Base-by-base conservation (phyloP, 1,140 invertebrate genomes). In the Drosophila ficusphila region DNA sequence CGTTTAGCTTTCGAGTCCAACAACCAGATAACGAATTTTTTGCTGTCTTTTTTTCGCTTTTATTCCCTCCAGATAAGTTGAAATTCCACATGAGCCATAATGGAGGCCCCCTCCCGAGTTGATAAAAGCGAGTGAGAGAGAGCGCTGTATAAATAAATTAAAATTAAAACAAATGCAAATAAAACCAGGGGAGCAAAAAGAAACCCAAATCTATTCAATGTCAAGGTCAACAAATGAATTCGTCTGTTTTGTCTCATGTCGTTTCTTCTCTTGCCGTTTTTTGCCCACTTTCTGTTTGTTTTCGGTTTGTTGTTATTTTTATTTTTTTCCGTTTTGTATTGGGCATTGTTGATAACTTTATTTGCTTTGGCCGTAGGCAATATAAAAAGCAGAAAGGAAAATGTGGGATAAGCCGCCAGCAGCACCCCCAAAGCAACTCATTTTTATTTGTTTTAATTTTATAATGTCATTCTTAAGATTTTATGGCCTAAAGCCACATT, bases 321-420 rank as follows among this genome's bases (percentile, higher is more conserved):
- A 21, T 49, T 68, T 52, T 27, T 36, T 70, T 41, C 41, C 76
- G 60, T 72, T 67, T 70, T 58, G 36, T 86, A 65, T 79, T 86
- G 72, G 44, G 42, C 54, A 68, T 86, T 86, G 82, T 88, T 86
- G 82, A 86, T 86, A 86, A 86, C 77, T 86, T 81, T 86, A 86
- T 86, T 86, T 86, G 56, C 73, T 68, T 70, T 65, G 56, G 52
- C 41, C 58, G 65, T 79, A 74, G 61, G 57, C 41, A 23, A 42
- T 41, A 41, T 14, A 72, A 42, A 25, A 65, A 41, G 36, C 44
- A 25, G 46, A 64, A 36, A 27, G 34, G 31, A 19, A 27, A 12
- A 47, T 69, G 68, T 46, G 41, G 12, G 29, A 65, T 33, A 31
- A 78, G 62, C 74, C 53, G 62, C 69, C 62, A 61, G 62, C 73